Percentiles rank a stretch among this genome's conserved stretches.
Conservation (phyloP, 2,113 vertebrate species). For the Scytalopus superciliaris region DNA sequence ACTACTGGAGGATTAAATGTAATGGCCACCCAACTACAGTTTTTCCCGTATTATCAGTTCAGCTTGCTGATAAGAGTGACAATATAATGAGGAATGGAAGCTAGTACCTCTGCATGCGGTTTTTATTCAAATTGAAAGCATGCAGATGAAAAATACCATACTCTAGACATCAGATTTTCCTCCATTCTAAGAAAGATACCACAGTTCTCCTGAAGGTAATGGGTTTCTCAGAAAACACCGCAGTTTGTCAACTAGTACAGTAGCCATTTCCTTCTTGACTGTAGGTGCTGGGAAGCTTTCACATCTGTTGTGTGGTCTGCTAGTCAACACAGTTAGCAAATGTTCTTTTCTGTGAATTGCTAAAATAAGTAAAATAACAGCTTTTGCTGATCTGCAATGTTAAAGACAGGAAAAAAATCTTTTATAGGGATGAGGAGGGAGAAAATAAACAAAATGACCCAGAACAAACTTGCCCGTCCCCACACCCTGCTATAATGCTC, state of each 20-base stretch:
- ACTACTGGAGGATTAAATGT: neutral
- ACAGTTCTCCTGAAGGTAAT: neutral
- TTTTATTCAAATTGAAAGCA: slow-evolving; percentile 46
- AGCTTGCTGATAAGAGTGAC: slow-evolving; percentile 36
- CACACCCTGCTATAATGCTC: neutral
- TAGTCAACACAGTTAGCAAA: neutral
- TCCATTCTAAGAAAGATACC: slow-evolving; percentile 10
- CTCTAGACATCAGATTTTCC: neutral
- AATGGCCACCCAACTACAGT: neutral
- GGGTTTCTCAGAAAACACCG: neutral
- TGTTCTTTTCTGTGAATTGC: neutral
- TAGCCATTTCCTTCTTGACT: neutral
- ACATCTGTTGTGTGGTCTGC: neutral
- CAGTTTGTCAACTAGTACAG: neutral
- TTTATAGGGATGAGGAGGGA: neutral
- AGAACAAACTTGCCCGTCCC: neutral
- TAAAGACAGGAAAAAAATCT: neutral
- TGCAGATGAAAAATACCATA: neutral
- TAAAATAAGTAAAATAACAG: neutral
- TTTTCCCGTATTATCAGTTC: slow-evolving; percentile 38
- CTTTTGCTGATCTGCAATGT: neutral
- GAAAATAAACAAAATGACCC: neutral
- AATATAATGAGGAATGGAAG: slow-evolving; percentile 11
- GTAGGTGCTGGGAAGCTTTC: neutral
- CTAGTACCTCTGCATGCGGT: slow-evolving; percentile 1